Base-by-base conservation (phyloP, 1,140 invertebrate species). In the Calephelis nemesis region DNA sequence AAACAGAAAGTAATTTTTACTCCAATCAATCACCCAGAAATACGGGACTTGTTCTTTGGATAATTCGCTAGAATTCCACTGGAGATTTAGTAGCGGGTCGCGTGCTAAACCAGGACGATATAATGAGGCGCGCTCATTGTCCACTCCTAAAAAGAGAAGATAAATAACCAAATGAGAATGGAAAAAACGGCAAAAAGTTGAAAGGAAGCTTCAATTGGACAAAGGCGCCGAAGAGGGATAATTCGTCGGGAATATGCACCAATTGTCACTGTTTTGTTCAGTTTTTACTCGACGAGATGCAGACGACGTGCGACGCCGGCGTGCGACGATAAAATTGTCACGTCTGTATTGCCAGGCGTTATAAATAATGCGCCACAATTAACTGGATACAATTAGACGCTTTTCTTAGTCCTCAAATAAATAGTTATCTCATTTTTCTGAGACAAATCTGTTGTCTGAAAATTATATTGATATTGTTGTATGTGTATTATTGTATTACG, bases 91-190 rank as follows among this genome's bases (percentile, higher is more conserved):
- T 86, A 73, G 70, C 75, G 67, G 64, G 75, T 74, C 83, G 81
- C 83, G 87, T 88, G 88, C 87, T 88, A 88, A 88, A 80, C 77
- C 79, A 72, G 70, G 74, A 74, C 81, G 82, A 76, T 88, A 89
- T 89, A 89, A 88, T 88, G 87, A 89, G 70, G 71, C 75, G 54
- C 74, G 72, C 82, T 88, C 88, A 89, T 89, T 91, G 88, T 91
- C 81, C 84, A 71, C 65, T 69, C 75, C 81, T 84, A 88, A 89
- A 88, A 89, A 86, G 84, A 85, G 70, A 73, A 87, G 73, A 90
- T 88, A 90, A 90, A 91, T 91, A 91, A 89, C 87, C 88, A 91
- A 91, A 91, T 91, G 88, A 87, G 88, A 89, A 86, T 84, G 84
- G 84, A 86, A 88, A 88, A 89, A 88, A 79, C 82, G 83, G 83